These are phyloP conservation scores for Galerucella calmariensis DNA, from an alignment of 2,888 invertebrate species.

Conservation along the genomic window DNA sequence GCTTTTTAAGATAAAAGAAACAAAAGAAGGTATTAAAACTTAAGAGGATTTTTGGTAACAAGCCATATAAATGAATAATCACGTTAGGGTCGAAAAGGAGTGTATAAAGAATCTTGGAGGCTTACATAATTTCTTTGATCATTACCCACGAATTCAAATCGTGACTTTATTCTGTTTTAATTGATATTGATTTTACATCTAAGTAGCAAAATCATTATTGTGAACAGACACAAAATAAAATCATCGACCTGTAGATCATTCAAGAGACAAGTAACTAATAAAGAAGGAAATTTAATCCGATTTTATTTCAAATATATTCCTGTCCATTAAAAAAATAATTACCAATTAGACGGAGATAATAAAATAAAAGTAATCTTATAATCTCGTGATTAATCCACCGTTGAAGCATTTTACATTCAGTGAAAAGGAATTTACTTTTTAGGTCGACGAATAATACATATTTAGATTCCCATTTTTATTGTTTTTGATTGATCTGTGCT, in stretches of 20 bases:
- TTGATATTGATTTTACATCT: neutral
- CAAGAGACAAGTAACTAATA: neutral
- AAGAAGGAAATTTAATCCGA: slow-evolving; percentile 1
- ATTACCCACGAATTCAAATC: slow-evolving; percentile 23
- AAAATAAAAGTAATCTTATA: slow-evolving; percentile 1
- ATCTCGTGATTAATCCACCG: slow-evolving; percentile 2
- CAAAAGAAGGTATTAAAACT: slow-evolving; percentile 55
- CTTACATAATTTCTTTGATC: slow-evolving; percentile 59
- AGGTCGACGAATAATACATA: neutral
- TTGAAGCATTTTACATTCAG: neutral
- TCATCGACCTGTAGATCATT: neutral
- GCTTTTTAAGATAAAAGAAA: slow-evolving; percentile 48
- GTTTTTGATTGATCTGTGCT: neutral
- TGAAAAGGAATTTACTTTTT: neutral
- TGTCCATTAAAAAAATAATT: neutral
- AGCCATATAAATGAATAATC: slow-evolving; percentile 62
- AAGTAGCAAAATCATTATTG: too few species aligned
- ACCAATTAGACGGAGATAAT: neutral
- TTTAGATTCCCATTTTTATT: neutral
- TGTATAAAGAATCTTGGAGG: slow-evolving; percentile 49
- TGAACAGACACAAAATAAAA: too few species aligned
- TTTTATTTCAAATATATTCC: slow-evolving; percentile 1
- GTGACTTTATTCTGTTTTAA: slow-evolving; percentile 21
- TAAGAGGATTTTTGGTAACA: slow-evolving; percentile 60
- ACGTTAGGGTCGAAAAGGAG: slow-evolving; percentile 53